phyloP scores from a whole-genome alignment of 2,888 invertebrate genomes.

The Blastobasis adustella region DNA sequence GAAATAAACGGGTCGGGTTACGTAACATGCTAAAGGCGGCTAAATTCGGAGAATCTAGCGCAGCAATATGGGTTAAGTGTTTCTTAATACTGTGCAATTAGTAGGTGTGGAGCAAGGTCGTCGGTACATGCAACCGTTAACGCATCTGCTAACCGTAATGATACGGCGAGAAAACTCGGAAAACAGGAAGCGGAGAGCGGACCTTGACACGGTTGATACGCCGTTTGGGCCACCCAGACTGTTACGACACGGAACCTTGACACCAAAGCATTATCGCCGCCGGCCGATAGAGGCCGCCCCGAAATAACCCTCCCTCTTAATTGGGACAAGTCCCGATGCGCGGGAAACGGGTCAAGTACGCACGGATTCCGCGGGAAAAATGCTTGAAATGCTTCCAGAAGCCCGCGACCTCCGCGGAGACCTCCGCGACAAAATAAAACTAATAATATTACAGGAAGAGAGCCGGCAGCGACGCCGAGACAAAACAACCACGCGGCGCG shows the following conservation, averaged over 20 bases:
- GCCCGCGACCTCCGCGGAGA: slow-evolving; percentile 29
- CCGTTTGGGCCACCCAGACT: slow-evolving; percentile 28
- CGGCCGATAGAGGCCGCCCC: slow-evolving; percentile 61
- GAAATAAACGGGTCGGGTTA: slow-evolving; percentile 31
- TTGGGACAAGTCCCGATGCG: slow-evolving; percentile 19
- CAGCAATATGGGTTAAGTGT: slow-evolving; percentile 65
- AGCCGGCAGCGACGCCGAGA: slow-evolving; percentile 21
- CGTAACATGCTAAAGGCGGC: slow-evolving; percentile 27
- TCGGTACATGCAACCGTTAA: slow-evolving; percentile 23
- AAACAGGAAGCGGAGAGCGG: slow-evolving; percentile 29
- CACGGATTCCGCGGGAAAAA: slow-evolving; percentile 4
- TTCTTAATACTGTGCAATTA: slow-evolving; percentile 69
- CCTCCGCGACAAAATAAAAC: slow-evolving; percentile 29
- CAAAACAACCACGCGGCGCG: slow-evolving; percentile 37
- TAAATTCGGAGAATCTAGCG: slow-evolving; percentile 46
- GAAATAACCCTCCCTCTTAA: slow-evolving; percentile 43
- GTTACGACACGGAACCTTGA: slow-evolving; percentile 67
- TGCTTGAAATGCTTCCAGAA: slow-evolving; percentile 39
- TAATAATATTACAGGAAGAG: slow-evolving; percentile 15
- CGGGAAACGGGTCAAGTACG: slow-evolving; percentile 51
- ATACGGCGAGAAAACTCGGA: slow-evolving; percentile 27
- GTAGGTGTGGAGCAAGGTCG: slow-evolving; percentile 49
- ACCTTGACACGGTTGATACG: slow-evolving; percentile 56
- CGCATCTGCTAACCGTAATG: slow-evolving; percentile 16
- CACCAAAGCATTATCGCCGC: slow-evolving; percentile 65